A percentile compares a stretch with the other conserved stretches of the same genome.
Evolutionary conservation across 2,113 vertebrate genomes (phyloP).

Genomic region (Ictidomys tridecemlineatus): DNA sequence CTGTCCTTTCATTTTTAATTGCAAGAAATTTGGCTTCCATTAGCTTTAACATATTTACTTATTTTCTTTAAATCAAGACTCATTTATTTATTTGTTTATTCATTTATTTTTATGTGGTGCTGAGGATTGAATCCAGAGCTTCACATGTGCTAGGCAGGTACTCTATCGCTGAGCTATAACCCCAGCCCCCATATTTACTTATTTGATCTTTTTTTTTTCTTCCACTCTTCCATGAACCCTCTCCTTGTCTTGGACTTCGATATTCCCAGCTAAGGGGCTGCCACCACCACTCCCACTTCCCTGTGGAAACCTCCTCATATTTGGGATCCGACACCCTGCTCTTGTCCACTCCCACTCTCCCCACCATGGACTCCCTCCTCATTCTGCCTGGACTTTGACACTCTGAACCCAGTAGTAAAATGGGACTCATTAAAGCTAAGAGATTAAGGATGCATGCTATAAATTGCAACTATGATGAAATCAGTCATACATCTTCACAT

Average conservation of each 20-base stretch:
- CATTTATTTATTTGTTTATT: too few relatives aligned
- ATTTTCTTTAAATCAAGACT: neutral
- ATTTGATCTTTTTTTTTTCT: neutral
- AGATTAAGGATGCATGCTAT: neutral
- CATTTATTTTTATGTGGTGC: too few relatives aligned
- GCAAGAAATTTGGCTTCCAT: neutral
- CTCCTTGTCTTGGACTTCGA: neutral
- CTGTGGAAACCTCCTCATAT: neutral
- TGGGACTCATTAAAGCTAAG: slow-evolving; percentile 5
- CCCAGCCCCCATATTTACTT: neutral
- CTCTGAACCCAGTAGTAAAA: neutral
- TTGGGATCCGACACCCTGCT: neutral
- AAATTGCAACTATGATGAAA: neutral
- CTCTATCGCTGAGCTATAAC: too few relatives aligned
- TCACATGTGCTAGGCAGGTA: too few relatives aligned
- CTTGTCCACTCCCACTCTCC: neutral
- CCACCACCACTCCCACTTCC: accelerated
- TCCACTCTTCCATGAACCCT: neutral
- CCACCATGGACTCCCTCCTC: neutral
- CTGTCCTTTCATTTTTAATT: slow-evolving; percentile 25
- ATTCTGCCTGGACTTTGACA: neutral
- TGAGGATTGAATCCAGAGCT: too few relatives aligned
- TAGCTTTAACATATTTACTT: neutral
- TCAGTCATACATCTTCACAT: neutral
- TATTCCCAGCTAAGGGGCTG: neutral